Base-by-base conservation (phyloP, 2,113 vertebrate genomes). In the Phyllostomus hastatus region DNA sequence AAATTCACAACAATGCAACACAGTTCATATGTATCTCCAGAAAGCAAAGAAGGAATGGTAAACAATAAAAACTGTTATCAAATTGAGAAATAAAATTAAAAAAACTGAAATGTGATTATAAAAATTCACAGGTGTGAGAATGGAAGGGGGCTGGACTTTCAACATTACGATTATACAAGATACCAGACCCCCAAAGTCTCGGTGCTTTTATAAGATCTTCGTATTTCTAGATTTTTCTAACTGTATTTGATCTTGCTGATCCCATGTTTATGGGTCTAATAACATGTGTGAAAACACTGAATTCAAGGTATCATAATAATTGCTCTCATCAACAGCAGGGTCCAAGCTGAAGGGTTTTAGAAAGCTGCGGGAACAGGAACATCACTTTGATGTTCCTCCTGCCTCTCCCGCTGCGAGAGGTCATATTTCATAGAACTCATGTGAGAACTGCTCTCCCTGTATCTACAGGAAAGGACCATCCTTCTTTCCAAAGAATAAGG, bases 1-100 rank as follows among this genome's bases (percentile, higher is more conserved):
- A 75, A 93, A 93, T 89, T 41, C 52, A 87, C 41, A 91, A 50
- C 24, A 90, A 80, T 26, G 24, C 9, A 93, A 92, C 48, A 91
- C 15, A 79, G 76, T 72, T 90, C 76, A 57, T 10, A 69, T 10
- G 46, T 41, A 72, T 57, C n/a, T 48, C 59, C 33, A 78, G 66
- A 52, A 75, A 82, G 20, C 52, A 83, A 91, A 72, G 52, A 89
- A 41, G 19, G 67, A 91, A 76, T n/a, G 26, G 10, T 66, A 92
- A 96, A 88, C 26, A 38, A 61, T 10, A 48, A 26, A 86, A 96
- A 90, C 6, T 48, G 7, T 64, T 91, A 80, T 64, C 26, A 73
- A 69, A 86, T 7, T 67, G 14, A 3, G 22, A 10, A 33, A 1
- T 5, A 33, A 57, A 70, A 41, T 57, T 59, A 24, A 59, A 59